Evolutionary conservation across 2,888 invertebrate species (phyloP).

Genomic region (Bombylius discolor): DNA sequence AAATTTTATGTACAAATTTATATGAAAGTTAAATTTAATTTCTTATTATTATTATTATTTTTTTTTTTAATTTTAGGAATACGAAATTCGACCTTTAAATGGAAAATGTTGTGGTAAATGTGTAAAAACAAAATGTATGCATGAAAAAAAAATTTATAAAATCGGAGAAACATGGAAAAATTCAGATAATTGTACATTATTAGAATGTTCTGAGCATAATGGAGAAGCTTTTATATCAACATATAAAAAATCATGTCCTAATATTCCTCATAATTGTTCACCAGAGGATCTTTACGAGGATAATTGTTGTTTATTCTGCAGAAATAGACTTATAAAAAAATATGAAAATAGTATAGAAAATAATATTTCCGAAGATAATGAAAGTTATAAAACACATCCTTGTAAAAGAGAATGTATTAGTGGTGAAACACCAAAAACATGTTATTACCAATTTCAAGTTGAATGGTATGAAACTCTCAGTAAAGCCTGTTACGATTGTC

Average conservation of each 20-base stretch:
- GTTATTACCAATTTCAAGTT: slow-evolving; percentile 45
- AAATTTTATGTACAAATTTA: no score
- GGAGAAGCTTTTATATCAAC: slow-evolving; percentile 26
- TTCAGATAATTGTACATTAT: slow-evolving; percentile 27
- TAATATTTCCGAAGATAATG: slow-evolving; percentile 12
- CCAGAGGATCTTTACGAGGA: slow-evolving; percentile 21
- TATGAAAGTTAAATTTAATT: not conserved
- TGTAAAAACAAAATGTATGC: slow-evolving; percentile 29
- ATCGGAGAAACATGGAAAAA: slow-evolving; percentile 34
- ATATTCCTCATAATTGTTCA: slow-evolving; percentile 25
- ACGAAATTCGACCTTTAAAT: slow-evolving; percentile 21
- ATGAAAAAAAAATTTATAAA: slow-evolving; percentile 24
- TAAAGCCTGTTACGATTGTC: slow-evolving; percentile 79
- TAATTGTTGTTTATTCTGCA: slow-evolving; percentile 30
- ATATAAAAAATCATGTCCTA: slow-evolving; percentile 28
- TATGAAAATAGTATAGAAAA: slow-evolving; percentile 22
- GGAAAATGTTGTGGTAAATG: slow-evolving; percentile 34
- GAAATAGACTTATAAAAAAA: slow-evolving; percentile 12
- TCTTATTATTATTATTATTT: not conserved
- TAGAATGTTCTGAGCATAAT: slow-evolving; percentile 26
- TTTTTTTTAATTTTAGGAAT: slow-evolving; percentile 21
- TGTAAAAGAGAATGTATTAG: slow-evolving; percentile 48
- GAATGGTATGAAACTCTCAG: slow-evolving; percentile 79
- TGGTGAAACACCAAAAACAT: slow-evolving; percentile 43
- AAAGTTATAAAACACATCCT: slow-evolving; percentile 32